Evolutionary conservation across 2,888 invertebrate species (phyloP), one percentile per base, ranked within the genome.

Genomic region (Ophion slaviceki): DNA sequence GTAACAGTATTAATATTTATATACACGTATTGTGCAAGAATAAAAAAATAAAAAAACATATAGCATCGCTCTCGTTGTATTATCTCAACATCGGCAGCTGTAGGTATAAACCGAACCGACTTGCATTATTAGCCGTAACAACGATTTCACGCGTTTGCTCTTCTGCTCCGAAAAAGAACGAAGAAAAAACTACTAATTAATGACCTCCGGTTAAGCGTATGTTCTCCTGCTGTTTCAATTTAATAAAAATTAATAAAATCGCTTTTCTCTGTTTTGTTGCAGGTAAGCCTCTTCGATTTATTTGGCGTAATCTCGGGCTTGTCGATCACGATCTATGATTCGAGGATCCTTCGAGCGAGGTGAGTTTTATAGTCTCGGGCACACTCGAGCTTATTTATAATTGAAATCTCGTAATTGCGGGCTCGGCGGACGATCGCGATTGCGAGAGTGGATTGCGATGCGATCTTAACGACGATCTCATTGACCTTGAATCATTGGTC

Each of bases 341-440:
- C 47, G 53, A 14, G 36, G 32, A 40, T 47, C 47, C 47, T 28
- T 64, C n/a, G 64, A 47, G 28, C 32, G 61, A 53, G 86, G 84
- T 86, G 71, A 86, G 84, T 78, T 53, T 70, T 80, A 14, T 61
- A 45, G 8, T 32, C 67, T 66, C 71, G 57, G 10, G n/a, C 68
- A 82, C 80, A 61, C 47, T 57, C 86, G 83, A 7, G 40, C 80
- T 71, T 86, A 70, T 59, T 79, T 88, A 86, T 91, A 90, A 91
- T 91, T 91, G 90, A 90, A 91, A 89, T 90, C 89, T 90, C 90
- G 90, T 90, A 91, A 89, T 89, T 87, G 89, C 72, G 83, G 53
- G 17, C 53, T 53, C 53, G 53, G 53, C 53, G 53, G 53, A 53
- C 53, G 53, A 53, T 53, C 53, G 53, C 53, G 53, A 53, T 53